These are phyloP conservation scores for Cariama cristata DNA, from an alignment of 2,113 vertebrate species.

Conservation along the genomic window DNA sequence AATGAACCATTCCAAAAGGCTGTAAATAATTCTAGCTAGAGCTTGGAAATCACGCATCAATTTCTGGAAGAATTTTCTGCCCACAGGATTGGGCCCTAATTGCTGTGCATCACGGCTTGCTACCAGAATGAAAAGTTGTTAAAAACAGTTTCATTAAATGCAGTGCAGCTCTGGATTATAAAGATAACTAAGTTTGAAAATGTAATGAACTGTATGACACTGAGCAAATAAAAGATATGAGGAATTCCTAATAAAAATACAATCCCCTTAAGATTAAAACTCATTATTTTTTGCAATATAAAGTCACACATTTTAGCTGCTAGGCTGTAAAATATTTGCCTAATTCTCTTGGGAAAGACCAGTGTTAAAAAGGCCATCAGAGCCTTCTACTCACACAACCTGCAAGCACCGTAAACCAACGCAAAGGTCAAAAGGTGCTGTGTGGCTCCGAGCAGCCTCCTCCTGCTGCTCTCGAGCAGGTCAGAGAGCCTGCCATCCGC, in stretches of 20 bases:
- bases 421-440: neutral
- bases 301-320: neutral
- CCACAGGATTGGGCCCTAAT: neutral
- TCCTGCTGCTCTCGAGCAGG: neutral
- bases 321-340: neutral
- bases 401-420: neutral
- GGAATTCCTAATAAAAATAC: constrained; percentile 31
- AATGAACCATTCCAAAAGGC: neutral
- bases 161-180: constrained; percentile 4
- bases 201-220: neutral
- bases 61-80: neutral
- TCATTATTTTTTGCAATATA: constrained; percentile 17
- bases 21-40: neutral
- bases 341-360: neutral
- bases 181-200: constrained; percentile 66
- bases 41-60: neutral
- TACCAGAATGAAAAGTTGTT: neutral
- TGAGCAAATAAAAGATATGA: neutral
- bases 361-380: neutral
- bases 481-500: neutral
- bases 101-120: neutral
- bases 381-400: neutral
- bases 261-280: constrained; percentile 14
- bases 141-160: constrained; percentile 54
- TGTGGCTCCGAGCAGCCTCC: neutral